Base-by-base conservation (phyloP, 2,113 vertebrate genomes). In the Salminus brasiliensis region DNA sequence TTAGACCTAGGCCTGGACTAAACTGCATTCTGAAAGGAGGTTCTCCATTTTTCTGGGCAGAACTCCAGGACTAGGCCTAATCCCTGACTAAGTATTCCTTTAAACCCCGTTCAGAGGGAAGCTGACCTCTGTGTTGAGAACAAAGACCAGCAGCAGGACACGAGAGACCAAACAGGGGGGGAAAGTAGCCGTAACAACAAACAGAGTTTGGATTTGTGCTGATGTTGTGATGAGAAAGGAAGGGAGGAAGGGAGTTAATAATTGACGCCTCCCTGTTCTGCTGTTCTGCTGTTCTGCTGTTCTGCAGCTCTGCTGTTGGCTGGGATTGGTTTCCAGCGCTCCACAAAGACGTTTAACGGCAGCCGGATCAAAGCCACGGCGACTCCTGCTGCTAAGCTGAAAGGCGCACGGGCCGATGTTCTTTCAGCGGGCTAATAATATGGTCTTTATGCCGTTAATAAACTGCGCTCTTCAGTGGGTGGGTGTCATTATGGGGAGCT, bases 371-470 rank as follows among this genome's bases (percentile, higher is more conserved):
- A 95, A 95, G 94, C 89, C 86, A 83, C 91, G 85, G 80, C 90
- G 89, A 88, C 91, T 91, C 94, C 95, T 83, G 92, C 95, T 93
- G 95, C 88, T 91, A 81, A 91, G 91, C 94, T 94, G 93, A 94
- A 95, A 94, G 93, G 93, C 91, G 91, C 91, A 92, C 88, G 91
- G 90, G 88, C 79, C 90, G 85, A 91, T 90, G 88, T 91, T 92
- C 92, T 93, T 93, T 94, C 93, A 89, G 88, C 1, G 84, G 93
- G 94, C 93, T 95, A 94, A 95, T 96, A 95, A 95, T 94, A 94
- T 95, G 92, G 89, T 95, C 94, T 95, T 95, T 95, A 95, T 95
- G 95, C 93, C 94, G 93, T 94, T 95, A 95, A 96, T 95, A 95
- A 95, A 95, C 93, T 94, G 93, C 91, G 90, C 92, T 93, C 93